Evolutionary conservation across 2,797 vertebrate species (phyloP).

Genomic region (Hozukius guyotensis): DNA sequence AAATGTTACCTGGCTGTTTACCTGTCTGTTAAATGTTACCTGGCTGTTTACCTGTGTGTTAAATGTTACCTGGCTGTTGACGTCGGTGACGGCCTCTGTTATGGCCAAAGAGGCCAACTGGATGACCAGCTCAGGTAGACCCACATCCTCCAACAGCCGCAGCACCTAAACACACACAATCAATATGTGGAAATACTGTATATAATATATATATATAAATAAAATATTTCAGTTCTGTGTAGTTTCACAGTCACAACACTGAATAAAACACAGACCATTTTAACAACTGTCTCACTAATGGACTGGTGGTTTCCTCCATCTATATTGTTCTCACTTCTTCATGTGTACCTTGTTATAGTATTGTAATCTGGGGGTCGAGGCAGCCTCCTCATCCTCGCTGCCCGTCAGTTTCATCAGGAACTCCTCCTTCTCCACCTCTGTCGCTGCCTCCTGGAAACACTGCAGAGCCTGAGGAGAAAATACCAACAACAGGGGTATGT

Average conservation of each 20-base stretch:
- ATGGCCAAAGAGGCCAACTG: conserved; percentile 89
- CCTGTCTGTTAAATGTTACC: not conserved
- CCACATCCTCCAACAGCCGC: conserved; percentile 89
- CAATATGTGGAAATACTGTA: not conserved
- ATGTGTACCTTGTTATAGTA: conserved; percentile 91
- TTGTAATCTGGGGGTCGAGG: conserved; percentile 83
- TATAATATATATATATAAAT: too few species aligned
- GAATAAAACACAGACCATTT: too few species aligned
- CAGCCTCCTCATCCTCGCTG: conserved; percentile 84
- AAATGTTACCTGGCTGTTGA: conserved; percentile 81
- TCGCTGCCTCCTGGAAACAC: conserved; percentile 91
- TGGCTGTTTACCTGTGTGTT: too few species aligned
- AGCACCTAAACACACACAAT: conserved; percentile 83
- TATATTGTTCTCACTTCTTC: too few species aligned
- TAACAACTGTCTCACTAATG: too few species aligned
- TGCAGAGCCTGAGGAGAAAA: conserved; percentile 86
- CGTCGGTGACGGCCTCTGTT: conserved; percentile 86
- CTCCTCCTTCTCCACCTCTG: conserved; percentile 93
- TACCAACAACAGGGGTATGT: not conserved
- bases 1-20: not conserved
- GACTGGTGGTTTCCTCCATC: too few species aligned
- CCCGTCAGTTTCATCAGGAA: conserved; percentile 89
- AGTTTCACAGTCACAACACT: too few species aligned
- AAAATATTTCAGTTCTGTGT: too few species aligned
- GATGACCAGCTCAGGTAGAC: conserved; percentile 92